phyloP scores from a whole-genome alignment of 2,113 vertebrate species.

The Muscicapa adusta region DNA sequence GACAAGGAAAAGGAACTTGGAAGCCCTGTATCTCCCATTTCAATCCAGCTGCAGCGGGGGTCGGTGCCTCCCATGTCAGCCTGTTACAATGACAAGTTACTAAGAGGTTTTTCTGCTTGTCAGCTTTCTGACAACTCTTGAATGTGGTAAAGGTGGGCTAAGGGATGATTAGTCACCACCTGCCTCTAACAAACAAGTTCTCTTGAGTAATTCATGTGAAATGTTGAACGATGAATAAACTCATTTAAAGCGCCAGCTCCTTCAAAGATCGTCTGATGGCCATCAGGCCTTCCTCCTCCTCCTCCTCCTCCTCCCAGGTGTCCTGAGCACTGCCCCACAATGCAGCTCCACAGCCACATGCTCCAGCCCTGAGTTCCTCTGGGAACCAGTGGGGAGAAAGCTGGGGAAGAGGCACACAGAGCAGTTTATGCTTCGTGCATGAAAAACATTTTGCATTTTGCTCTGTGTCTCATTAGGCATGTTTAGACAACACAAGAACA shows the following conservation, averaged over 20 bases:
- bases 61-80: slow-evolving; percentile 13
- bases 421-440: background rate
- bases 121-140: slow-evolving; percentile 26
- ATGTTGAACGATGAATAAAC: background rate
- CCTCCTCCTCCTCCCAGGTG: background rate
- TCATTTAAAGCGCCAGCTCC: background rate
- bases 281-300: background rate
- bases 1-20: slow-evolving; percentile 39
- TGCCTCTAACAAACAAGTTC: slow-evolving; percentile 49
- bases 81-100: slow-evolving; percentile 35
- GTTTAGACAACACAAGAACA: background rate
- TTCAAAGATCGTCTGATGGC: background rate
- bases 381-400: background rate
- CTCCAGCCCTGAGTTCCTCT: background rate
- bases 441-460: background rate
- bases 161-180: slow-evolving; percentile 47
- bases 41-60: slow-evolving; percentile 19
- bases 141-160: slow-evolving; percentile 51
- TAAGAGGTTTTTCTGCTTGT: slow-evolving; percentile 42
- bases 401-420: background rate
- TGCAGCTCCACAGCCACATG: background rate
- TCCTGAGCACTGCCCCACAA: background rate
- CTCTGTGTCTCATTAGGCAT: background rate
- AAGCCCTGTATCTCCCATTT: slow-evolving; percentile 42
- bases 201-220: slow-evolving; percentile 22